Conservation (phyloP, 2,797 vertebrate genomes). For the Sandelia bainsii region DNA sequence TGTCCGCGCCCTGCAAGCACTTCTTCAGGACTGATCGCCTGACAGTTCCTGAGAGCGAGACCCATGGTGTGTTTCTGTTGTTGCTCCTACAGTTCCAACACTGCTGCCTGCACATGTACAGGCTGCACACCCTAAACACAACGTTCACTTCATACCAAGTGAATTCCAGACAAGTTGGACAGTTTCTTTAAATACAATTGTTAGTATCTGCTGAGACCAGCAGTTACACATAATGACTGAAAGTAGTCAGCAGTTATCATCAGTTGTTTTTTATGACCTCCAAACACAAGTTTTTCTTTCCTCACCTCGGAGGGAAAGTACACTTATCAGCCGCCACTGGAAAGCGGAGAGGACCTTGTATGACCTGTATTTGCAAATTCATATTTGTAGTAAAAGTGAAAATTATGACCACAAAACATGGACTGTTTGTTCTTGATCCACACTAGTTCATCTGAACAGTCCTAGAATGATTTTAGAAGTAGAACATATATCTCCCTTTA, state of each 20-base stretch:
- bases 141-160: too few relatives aligned
- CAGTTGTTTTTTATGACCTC: background rate
- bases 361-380: conserved; percentile 20
- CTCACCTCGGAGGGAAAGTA: background rate
- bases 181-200: background rate
- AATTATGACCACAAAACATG: conserved; percentile 23
- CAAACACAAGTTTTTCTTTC: background rate
- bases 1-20: background rate
- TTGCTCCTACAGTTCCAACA: background rate
- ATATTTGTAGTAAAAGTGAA: conserved; percentile 51
- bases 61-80: background rate
- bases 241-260: too few relatives aligned
- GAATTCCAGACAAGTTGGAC: background rate
- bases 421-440: background rate
- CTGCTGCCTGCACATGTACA: background rate
- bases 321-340: background rate
- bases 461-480: too few relatives aligned
- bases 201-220: background rate
- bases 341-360: conserved; percentile 6
- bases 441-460: too few relatives aligned
- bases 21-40: background rate
- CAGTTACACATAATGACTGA: too few relatives aligned
- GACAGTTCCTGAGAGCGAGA: conserved; percentile 13
- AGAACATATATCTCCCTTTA: too few relatives aligned
- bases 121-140: background rate